phyloP scores from a whole-genome alignment of 2,888 invertebrate genomes.

The Cephus pygmeus region DNA sequence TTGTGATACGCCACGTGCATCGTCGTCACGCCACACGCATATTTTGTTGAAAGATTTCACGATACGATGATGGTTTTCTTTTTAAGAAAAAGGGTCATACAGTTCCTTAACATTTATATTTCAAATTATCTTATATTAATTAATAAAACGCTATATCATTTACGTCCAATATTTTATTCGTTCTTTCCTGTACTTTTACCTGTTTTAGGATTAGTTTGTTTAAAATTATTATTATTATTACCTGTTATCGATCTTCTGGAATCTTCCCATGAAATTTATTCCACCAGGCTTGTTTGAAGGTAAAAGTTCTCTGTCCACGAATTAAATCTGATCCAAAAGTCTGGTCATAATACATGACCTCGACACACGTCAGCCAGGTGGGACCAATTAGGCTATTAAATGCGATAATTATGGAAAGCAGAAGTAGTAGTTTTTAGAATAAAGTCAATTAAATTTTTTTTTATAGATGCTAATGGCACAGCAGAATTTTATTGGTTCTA shows the following conservation, averaged over 20 bases:
- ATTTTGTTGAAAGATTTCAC: not conserved
- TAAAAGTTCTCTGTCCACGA: not conserved
- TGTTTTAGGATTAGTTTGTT: no score
- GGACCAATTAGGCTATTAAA: constrained; percentile 47
- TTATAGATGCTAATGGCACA: not conserved
- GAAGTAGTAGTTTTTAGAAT: constrained; percentile 6
- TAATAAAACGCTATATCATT: constrained; percentile 58
- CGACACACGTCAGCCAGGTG: not conserved
- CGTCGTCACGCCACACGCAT: not conserved
- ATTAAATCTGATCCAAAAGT: not conserved
- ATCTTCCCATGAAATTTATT: no score
- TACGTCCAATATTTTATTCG: constrained; percentile 21
- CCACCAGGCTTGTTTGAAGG: no score
- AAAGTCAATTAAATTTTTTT: not conserved
- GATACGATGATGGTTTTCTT: constrained; percentile 31
- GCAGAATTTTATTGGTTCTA: not conserved
- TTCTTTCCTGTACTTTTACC: not conserved
- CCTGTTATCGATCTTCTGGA: no score
- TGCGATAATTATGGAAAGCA: constrained; percentile 56
- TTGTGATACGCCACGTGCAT: not conserved
- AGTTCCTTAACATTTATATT: constrained; percentile 62
- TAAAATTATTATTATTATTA: no score
- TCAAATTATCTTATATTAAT: constrained; percentile 57
- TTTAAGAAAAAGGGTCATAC: constrained; percentile 53
- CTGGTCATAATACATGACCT: not conserved